A percentile compares a stretch with the other conserved stretches of the same genome.
These are phyloP conservation scores for Amniataba percoides DNA, from an alignment of 2,797 vertebrate genomes.

Conservation along the genomic window DNA sequence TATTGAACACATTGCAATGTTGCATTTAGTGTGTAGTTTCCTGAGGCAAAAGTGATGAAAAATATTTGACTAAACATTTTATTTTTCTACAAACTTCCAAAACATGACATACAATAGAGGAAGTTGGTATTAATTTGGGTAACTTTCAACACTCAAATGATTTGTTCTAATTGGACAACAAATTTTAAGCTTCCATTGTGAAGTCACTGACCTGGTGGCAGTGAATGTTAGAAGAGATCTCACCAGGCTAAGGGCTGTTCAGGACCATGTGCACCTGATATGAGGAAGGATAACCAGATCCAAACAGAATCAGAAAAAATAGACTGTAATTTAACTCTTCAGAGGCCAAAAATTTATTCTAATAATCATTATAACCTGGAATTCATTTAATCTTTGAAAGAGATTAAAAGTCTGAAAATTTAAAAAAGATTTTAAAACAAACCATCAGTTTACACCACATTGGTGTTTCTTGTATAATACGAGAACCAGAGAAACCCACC, in stretches of 20 bases:
- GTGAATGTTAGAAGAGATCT: conserved; percentile 29
- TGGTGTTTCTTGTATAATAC: not conserved
- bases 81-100: conserved; percentile 60
- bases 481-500: not conserved
- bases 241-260: conserved; percentile 8
- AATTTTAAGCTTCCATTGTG: conserved; percentile 9
- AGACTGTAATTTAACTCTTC: not conserved
- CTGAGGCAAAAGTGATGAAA: conserved; percentile 85
- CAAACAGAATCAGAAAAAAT: conserved; percentile 36
- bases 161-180: conserved; percentile 34
- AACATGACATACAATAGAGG: conserved; percentile 64
- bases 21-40: conserved; percentile 83
- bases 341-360: not conserved
- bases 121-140: conserved; percentile 58
- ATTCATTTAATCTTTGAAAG: not conserved
- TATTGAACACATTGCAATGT: conserved; percentile 46
- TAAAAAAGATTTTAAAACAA: not conserved
- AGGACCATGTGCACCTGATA: conserved; percentile 8
- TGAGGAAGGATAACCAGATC: conserved; percentile 10
- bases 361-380: not conserved
- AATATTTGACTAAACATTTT: conserved; percentile 58
- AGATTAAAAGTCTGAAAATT: not conserved
- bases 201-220: conserved; percentile 49
- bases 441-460: not conserved
- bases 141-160: conserved; percentile 34